Evolutionary conservation across 2,797 vertebrate genomes (phyloP), one percentile per base, ranked within the genome.

Genomic region (Margarornis squamiger): DNA sequence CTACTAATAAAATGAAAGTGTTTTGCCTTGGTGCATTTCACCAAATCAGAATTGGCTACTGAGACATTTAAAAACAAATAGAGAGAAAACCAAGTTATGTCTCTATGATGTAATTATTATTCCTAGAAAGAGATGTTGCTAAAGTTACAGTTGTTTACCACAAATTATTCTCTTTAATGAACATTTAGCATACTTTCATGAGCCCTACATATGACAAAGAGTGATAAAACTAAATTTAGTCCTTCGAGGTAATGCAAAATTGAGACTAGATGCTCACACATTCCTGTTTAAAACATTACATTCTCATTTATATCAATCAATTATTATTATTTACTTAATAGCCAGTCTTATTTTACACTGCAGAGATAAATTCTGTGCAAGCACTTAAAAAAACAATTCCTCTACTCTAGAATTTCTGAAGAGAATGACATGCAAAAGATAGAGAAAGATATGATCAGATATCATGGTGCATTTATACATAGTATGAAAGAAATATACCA

Each of bases 241-340:
- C 12, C 8, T 67, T 68, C 32, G 65, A 73, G 8, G 2, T 20
- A 11, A 41, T 51, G 24, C 2, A 82, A 68, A 92, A 72, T 38
- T 76, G 43, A 62, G 16, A 14, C 24, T 34, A 16, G 10, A 59
- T 79, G 7, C 2, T 30, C 4, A 34, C 6, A 12, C 0, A 0
- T 67, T 83, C 14, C 15, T 73, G 14, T 30, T 68, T 41, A 75
- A 82, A 73, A 32, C 4, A 62, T 63, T 43, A 20, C 8, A 13
- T 27, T 74, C 67, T 71, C 7, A n/a, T 71, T 10, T 63, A 10
- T 70, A 83, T 67, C 10, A 24, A 52, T 38, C 12, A 36, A 27
- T 41, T 68, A 15, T 54, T 68, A 19, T 54, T 77, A 36, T 45
- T 54, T 49, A 30, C 34, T 67, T 66, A 3, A 48, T 41, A 30